Conservation (phyloP, 2,888 invertebrate genomes). For the Coelopa pilipes region DNA sequence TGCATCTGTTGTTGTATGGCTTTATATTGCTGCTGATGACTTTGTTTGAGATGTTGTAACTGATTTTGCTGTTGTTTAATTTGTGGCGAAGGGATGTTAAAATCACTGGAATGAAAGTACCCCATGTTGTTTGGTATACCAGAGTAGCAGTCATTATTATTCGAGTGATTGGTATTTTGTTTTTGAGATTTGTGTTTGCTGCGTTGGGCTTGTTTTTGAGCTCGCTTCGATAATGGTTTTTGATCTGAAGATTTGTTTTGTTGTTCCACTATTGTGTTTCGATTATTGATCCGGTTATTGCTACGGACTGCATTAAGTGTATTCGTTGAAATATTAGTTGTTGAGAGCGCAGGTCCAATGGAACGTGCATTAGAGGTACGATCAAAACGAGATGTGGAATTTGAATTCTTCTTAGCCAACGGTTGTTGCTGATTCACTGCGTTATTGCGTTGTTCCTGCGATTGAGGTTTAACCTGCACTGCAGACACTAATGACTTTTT, state of each 20-base stretch:
- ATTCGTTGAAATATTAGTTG: slow-evolving; percentile 20
- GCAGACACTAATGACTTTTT: not conserved
- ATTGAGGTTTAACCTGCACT: slow-evolving; percentile 27
- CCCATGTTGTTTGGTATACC: slow-evolving; percentile 62
- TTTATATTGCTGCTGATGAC: slow-evolving; percentile 44
- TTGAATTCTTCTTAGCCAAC: slow-evolving; percentile 33
- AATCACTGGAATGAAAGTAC: slow-evolving; percentile 60
- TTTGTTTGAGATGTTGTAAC: slow-evolving; percentile 35
- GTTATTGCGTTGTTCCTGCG: slow-evolving; percentile 36
- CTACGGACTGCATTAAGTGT: slow-evolving; percentile 25
- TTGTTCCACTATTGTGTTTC: slow-evolving; percentile 26
- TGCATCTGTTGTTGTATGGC: slow-evolving; percentile 59
- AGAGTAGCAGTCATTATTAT: slow-evolving; percentile 51
- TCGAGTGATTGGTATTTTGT: slow-evolving; percentile 37
- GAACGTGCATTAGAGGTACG: slow-evolving; percentile 20
- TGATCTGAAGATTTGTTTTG: not conserved
- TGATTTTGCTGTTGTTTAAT: slow-evolving; percentile 39
- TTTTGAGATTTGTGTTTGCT: slow-evolving; percentile 50
- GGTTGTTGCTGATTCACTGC: slow-evolving; percentile 20
- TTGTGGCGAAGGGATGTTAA: slow-evolving; percentile 50
- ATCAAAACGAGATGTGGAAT: slow-evolving; percentile 25
- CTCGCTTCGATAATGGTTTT: slow-evolving; percentile 40
- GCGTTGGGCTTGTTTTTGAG: slow-evolving; percentile 47
- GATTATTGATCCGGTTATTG: slow-evolving; percentile 40
- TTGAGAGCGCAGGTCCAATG: not conserved